Evolutionary conservation across 30 jellyfish, hydroid and myxozoan genomes (phyloP), one percentile per base, ranked within the genome.

Genomic region (Hydractinia echinata): DNA sequence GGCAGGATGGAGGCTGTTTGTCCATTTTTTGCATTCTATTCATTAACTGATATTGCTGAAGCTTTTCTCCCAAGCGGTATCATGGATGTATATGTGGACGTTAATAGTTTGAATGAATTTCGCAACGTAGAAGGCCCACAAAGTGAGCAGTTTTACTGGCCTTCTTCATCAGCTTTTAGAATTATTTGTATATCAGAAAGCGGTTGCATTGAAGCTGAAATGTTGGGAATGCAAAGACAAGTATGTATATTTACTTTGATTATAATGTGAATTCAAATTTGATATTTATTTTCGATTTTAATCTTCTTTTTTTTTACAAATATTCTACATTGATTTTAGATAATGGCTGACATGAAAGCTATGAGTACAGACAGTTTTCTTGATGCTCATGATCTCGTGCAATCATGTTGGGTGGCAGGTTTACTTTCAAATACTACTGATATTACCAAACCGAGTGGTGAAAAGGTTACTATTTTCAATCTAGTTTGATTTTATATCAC

Each of bases 171-270:
- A 52, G 14, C 87, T 15, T 80, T 80, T 53, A 62, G 54, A 61
- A 39, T 68, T 10, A 53, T 62, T 10, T 91, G 96, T 67, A 83
- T 91, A 4, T 91, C 97, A 0, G 97, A 91, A 68, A 72, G 94
- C 13, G 88, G 95, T 7, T 70, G 82, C 49, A 88, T 91, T 49
- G 76, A 66, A 67, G 72, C 95, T 8, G 96, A 91, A 39, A 91
- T 91, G 96, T 95, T 91, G 20, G 97, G 97, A 56, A 86, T 86
- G 82, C 97, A 91, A 68, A 76, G 97, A 54, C 97, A 91, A 94
- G 97, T 90, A 4, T 5, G 83, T 64, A 64, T 6, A 64, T 64
- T 7, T n/a, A 6, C 39, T 6, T 13, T 6, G 19, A 6, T 8
- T 21, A 21, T 9, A 0, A n/a, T 5, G 11, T 49, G 10, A 11